Evolutionary conservation across 2,888 invertebrate species (phyloP).

Genomic region (Tipula lateralis): DNA sequence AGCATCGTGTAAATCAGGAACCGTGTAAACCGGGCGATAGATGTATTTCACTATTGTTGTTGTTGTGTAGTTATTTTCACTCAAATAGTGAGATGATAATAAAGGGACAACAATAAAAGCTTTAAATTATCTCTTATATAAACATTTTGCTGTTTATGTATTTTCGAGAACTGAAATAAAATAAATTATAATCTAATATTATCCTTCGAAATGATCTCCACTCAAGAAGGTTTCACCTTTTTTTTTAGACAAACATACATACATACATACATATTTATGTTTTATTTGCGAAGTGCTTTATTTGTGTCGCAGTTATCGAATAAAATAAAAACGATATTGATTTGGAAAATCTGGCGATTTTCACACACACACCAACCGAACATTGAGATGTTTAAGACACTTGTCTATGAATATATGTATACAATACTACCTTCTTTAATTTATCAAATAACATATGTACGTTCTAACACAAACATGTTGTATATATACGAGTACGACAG

Average conservation of each 20-base stretch:
- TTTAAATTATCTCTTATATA: not conserved
- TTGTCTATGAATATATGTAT: too few species aligned
- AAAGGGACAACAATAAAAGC: not conserved
- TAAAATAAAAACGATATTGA: not conserved
- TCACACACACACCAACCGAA: not conserved
- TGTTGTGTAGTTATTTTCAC: not conserved
- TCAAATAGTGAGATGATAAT: not conserved
- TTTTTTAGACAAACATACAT: too few species aligned
- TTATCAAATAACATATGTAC: too few species aligned
- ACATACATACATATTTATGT: too few species aligned
- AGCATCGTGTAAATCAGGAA: too few species aligned
- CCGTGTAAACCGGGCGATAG: too few species aligned
- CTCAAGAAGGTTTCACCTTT: not conserved
- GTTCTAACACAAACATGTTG: not conserved
- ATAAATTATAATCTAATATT: not conserved
- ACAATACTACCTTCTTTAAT: too few species aligned
- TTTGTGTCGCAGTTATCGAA: not conserved
- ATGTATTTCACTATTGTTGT: not conserved
- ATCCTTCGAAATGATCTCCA: not conserved
- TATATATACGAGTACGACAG: too few species aligned
- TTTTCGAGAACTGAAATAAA: not conserved
- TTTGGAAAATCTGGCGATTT: not conserved
- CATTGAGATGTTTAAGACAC: too few species aligned
- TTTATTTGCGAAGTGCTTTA: not conserved
- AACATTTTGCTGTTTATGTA: not conserved